Base-by-base conservation (phyloP, 1,140 invertebrate species). In the Temnothorax curvispinosus region DNA sequence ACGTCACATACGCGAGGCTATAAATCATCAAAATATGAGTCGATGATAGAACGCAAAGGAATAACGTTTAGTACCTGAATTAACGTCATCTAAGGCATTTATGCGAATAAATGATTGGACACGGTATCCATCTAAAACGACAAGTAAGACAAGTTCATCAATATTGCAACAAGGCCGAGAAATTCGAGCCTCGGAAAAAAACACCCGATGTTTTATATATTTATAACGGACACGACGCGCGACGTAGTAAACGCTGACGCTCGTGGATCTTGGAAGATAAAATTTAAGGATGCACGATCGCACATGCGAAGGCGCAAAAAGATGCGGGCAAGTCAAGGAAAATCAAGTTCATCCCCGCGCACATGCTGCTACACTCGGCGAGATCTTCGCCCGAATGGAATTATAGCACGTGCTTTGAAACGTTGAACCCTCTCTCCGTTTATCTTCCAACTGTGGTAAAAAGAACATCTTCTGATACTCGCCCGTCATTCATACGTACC, bases 391-490 rank as follows among this genome's bases (percentile, higher is more conserved):
- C 62, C 21, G 74, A 88, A 76, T 85, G 84, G 81, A 89, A 82
- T 88, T 85, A 62, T 64, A 81, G 87, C 88, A 86, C 88, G 87
- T 86, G 91, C 86, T 67, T 87, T 80, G 90, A 93, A 93, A 88
- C 91, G 90, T 92, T 93, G 92, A 94, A 93, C 92, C 91, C 89
- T 90, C 89, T 89, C 87, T 77, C 84, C 72, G 86, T 93, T 94
- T 94, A 94, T 94, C 93, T 94, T 89, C 86, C 82, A 82, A 82
- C 71, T 44, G 65, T 58, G 67, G 44, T 86, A 90, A 90, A 88
- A 92, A 89, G 91, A 93, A 90, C 89, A 91, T 89, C 85, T 87
- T 78, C 90, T 92, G 92, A 94, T 94, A 93, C 91, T 91, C 88
- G 85, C 87, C 88, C 90, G 93, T 94, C 93, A 93, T 92, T 93